Evolutionary conservation across 2,888 invertebrate species (phyloP).

Genomic region (Oegoconia quadripuncta): DNA sequence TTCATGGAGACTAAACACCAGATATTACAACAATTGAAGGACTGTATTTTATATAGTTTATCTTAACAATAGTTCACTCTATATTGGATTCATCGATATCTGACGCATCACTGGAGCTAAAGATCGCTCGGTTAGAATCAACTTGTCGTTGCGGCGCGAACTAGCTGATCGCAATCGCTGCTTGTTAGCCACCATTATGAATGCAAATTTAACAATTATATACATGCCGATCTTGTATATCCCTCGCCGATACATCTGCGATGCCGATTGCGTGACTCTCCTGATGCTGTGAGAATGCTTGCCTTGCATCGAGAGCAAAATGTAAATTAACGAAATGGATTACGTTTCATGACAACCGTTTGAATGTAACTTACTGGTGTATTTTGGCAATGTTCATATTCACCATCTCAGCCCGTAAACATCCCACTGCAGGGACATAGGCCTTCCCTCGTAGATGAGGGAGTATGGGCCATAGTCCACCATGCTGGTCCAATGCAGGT

Average conservation of each 20-base stretch:
- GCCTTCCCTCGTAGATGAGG: no score
- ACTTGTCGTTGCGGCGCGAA: constrained; percentile 61
- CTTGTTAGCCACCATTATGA: constrained; percentile 67
- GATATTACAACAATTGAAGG: no score
- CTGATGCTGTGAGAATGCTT: constrained; percentile 39
- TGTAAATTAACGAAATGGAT: constrained; percentile 28
- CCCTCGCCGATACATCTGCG: constrained; percentile 36
- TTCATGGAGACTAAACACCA: no score
- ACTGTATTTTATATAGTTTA: neutral
- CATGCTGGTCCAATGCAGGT: no score
- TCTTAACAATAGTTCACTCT: neutral
- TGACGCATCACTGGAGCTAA: constrained; percentile 30
- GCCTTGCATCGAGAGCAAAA: constrained; percentile 31
- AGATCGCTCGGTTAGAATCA: constrained; percentile 46
- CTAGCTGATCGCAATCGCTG: constrained; percentile 62
- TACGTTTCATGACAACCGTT: constrained; percentile 7
- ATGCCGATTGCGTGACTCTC: constrained; percentile 46
- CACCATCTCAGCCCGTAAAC: no score
- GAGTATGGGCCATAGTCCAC: no score
- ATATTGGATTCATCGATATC: constrained; percentile 21
- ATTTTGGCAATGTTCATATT: no score
- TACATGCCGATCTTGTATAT: constrained; percentile 38
- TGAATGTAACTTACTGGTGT: no score
- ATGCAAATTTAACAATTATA: constrained; percentile 71
- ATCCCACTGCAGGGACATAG: no score